Evolutionary conservation across 2,888 invertebrate genomes (phyloP).

Genomic region (Conomelus anceps): DNA sequence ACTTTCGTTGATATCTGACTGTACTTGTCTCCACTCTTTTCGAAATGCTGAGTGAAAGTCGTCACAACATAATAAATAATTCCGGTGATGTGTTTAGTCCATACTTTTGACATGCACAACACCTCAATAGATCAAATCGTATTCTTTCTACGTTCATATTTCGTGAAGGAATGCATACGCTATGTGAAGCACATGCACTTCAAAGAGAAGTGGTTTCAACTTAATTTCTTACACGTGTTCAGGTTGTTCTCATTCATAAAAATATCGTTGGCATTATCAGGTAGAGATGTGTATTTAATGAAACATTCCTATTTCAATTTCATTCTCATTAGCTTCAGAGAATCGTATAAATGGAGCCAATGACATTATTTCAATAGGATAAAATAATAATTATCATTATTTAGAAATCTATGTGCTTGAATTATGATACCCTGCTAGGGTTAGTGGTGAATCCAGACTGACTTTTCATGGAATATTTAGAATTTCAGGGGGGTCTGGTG

Average conservation of each 20-base stretch:
- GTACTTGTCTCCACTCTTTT: not conserved
- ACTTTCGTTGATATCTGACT: not conserved
- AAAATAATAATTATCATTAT: not conserved
- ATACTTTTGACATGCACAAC: not conserved
- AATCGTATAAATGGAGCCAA: too few relatives aligned
- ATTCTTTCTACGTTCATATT: not conserved
- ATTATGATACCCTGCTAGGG: too few relatives aligned
- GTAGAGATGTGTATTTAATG: not conserved
- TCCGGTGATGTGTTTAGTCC: not conserved
- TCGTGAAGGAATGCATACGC: not conserved
- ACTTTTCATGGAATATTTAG: too few relatives aligned
- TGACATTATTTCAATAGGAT: not conserved
- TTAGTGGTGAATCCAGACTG: too few relatives aligned
- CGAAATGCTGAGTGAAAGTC: not conserved
- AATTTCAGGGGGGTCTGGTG: too few relatives aligned
- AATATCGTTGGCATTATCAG: not conserved
- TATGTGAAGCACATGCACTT: not conserved
- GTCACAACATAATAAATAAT: not conserved
- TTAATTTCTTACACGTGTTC: not conserved
- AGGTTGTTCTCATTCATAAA: not conserved
- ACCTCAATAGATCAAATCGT: not conserved
- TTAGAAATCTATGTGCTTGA: too few relatives aligned
- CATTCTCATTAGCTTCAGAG: not conserved
- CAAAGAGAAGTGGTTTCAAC: not conserved
- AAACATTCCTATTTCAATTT: not conserved